Conservation (phyloP, 2,113 vertebrate species). For the human (Homo sapiens) region GRCh38 chr1:156008501-156009000, state of each 20-base stretch:
- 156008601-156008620: no score
- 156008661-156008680: no score
- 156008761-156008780: no score
- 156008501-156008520: no score
- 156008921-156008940: background rate
- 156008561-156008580: no score
- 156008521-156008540: no score
- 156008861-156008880: background rate
- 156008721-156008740: background rate
- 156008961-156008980: background rate
- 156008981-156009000: background rate
- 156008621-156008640: no score
- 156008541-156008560: no score
- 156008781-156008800: background rate
- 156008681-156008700: no score
- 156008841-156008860: fast-evolving
- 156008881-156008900: background rate
- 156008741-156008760: background rate
- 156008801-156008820: background rate
- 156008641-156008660: no score
- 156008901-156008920: background rate
- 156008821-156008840: background rate
- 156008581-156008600: no score
- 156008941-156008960: background rate
- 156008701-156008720: no score